A percentile compares a stretch with the other conserved stretches of the same genome.
Evolutionary conservation across 30 jellyfish, hydroid and myxozoan species (phyloP).

Genomic region (Cassiopea andromeda): DNA sequence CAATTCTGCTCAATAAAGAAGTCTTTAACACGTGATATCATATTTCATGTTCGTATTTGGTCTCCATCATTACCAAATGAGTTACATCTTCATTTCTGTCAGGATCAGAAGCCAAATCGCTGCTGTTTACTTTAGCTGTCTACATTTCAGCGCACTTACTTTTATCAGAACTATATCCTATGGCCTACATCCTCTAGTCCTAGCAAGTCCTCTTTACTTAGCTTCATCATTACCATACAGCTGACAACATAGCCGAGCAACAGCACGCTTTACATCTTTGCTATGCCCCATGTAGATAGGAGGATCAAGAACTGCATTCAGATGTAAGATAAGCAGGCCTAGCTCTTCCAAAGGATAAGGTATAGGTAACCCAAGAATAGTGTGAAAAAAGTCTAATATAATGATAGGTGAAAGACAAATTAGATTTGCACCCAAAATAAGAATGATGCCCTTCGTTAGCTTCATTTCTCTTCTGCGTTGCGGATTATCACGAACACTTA

Average conservation of each 20-base stretch:
- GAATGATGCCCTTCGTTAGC: constrained; percentile 38
- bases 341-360: neutral
- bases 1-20: no score
- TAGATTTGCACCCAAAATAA: constrained; percentile 28
- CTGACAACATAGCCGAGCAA: neutral
- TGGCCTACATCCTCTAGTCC: no score
- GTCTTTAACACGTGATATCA: no score
- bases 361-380: neutral
- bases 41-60: no score
- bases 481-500: constrained; percentile 7
- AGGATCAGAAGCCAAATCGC: no score
- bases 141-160: no score
- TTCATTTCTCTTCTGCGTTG: constrained; percentile 40
- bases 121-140: no score
- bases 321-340: constrained; percentile 16
- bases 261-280: constrained; percentile 3
- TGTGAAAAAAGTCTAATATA: constrained; percentile 28
- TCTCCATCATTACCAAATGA: no score
- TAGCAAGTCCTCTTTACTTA: no score
- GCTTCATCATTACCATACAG: no score
- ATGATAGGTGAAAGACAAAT: constrained; percentile 57
- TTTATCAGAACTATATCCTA: no score
- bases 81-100: no score
- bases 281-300: constrained; percentile 20
- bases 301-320: constrained; percentile 52